These are phyloP conservation scores for Gymnosoma rotundatum DNA, from an alignment of 2,888 invertebrate species.

Conservation along the genomic window DNA sequence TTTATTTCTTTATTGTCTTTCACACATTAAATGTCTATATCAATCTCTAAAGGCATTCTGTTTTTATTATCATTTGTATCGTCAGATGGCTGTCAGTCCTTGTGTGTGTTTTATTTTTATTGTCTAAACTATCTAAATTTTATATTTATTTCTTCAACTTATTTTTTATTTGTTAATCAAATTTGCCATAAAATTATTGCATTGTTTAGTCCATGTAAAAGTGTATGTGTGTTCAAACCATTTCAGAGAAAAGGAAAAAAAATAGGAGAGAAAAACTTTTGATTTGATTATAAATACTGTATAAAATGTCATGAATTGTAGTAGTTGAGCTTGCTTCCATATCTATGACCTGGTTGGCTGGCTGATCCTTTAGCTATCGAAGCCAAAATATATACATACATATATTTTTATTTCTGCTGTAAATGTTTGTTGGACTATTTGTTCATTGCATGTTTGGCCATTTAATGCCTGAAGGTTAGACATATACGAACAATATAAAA, in stretches of 20 bases:
- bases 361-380: constrained; percentile 19
- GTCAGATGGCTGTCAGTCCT: constrained; percentile 21
- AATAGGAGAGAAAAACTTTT: constrained; percentile 17
- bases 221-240: constrained; percentile 23
- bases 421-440: background rate
- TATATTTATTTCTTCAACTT: constrained; percentile 48
- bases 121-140: constrained; percentile 60
- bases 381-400: background rate
- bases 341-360: background rate
- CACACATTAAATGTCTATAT: constrained; percentile 34
- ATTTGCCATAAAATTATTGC: constrained; percentile 65
- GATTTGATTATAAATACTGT: constrained; percentile 57
- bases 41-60: constrained; percentile 19
- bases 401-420: background rate
- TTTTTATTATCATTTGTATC: constrained; percentile 36
- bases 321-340: constrained; percentile 4
- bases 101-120: constrained; percentile 51
- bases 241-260: constrained; percentile 8
- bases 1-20: background rate
- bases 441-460: background rate
- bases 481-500: background rate
- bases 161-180: constrained; percentile 62
- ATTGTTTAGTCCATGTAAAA: constrained; percentile 55
- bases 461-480: constrained; percentile 52
- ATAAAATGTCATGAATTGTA: constrained; percentile 55